Base-by-base conservation (phyloP, 2,888 invertebrate species). In the Agapetus fuscipes region DNA sequence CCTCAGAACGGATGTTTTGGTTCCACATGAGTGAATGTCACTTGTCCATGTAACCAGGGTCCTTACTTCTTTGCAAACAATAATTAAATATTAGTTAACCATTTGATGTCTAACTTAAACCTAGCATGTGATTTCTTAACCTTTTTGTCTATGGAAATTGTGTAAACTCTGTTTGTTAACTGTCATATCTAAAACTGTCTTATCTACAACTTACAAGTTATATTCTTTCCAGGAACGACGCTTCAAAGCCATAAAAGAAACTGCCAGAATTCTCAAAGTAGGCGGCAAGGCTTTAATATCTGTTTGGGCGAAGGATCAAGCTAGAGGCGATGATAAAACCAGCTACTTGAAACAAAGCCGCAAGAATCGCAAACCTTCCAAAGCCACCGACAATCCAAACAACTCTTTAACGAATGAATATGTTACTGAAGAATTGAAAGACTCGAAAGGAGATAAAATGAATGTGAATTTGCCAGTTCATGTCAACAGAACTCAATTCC, bases 281-380 rank as follows among this genome's bases (percentile, higher is more conserved):
- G 78, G 76, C 0, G 96, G 96, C 0, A 66, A 64, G 46, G 84
- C 83, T 2, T 66, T 97, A 3, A 80, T 98, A 42, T 95, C 96
- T 49, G 97, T 96, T 1, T 98, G 98, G 98, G 93, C 97, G 0
- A 84, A 85, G 59, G 84, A 94, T 56, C 95, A 95, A 61, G 69
- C 72, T 2, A 74, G 66, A 44, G 72, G 81, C 29, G 70, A 70
- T 13, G 61, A 71, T 35, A 77, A 78, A 52, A 82, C 83, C 1
- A 75, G 74, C 37, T 89, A 86, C 54, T 61, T 88, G 16, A 79
- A 77, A 49, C 77, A 75, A 53, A 72, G 68, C 49, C 69, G 69
- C 45, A 71, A 68, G 47, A 63, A 69, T 34, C 59, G 64, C 24
- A 64, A 59, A 50, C 52, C 56, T 3, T 54, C 47, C 41, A 56